A percentile compares a stretch with the other conserved stretches of the same genome.
Conservation (phyloP, 1,140 invertebrate genomes). For the Pteromalus puparum region DNA sequence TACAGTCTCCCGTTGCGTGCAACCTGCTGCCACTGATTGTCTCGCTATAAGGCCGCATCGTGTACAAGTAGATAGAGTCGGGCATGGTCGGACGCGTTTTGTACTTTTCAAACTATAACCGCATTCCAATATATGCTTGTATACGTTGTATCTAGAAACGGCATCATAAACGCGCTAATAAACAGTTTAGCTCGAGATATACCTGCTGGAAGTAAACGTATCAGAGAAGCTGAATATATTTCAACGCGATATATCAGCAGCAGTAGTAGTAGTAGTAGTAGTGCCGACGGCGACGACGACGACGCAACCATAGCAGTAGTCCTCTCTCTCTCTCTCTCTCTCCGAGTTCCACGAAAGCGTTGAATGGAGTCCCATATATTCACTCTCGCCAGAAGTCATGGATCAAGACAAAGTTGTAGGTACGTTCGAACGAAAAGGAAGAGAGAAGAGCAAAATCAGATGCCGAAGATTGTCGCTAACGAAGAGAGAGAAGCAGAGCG, state of each 20-base stretch:
- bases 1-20: constrained; percentile 45
- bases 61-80: too few species aligned
- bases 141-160: neutral
- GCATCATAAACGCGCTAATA: neutral
- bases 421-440: neutral
- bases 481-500: neutral
- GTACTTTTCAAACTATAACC: too few species aligned
- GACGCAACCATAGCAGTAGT: neutral
- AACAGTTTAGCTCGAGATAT: neutral
- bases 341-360: constrained; percentile 44
- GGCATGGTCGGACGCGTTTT: too few species aligned
- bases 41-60: too few species aligned
- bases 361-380: constrained; percentile 45
- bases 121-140: too few species aligned
- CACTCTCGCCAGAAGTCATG: constrained; percentile 14
- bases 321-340: neutral
- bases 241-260: constrained; percentile 19
- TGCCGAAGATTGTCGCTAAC: constrained; percentile 34
- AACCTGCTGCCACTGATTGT: constrained; percentile 8
- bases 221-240: constrained; percentile 18
- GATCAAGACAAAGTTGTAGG: constrained; percentile 48
- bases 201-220: constrained; percentile 25
- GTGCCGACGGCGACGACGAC: neutral
- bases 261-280: too few species aligned
- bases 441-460: constrained; percentile 17